A percentile compares a stretch with the other conserved stretches of the same genome.
phyloP scores from a whole-genome alignment of 2,113 vertebrate genomes.

The Axis porcinus region DNA sequence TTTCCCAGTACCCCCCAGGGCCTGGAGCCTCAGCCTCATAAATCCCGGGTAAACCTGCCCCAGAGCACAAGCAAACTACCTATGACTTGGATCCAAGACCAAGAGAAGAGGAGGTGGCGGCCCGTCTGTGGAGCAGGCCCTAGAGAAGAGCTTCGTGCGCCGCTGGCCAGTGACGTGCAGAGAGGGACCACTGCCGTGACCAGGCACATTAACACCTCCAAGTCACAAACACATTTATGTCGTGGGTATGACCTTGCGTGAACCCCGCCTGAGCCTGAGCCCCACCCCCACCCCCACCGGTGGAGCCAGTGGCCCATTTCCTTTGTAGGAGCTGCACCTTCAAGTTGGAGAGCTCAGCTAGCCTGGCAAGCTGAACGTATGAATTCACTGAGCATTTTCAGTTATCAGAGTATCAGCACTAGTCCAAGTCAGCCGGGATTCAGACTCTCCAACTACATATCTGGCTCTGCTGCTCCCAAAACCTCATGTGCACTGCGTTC shows the following conservation, averaged over 20 bases:
- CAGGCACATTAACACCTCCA: background rate
- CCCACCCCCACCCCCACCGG: accelerated
- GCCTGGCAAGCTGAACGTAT: accelerated
- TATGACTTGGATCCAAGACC: background rate
- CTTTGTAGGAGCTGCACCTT: background rate
- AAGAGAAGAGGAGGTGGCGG: background rate
- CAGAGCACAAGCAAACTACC: background rate
- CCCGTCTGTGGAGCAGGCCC: background rate
- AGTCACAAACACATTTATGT: background rate
- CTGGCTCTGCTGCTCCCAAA: background rate
- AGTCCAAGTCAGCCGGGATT: accelerated
- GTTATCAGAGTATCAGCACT: background rate
- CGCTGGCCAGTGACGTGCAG: background rate
- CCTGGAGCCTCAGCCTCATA: background rate
- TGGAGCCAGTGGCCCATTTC: background rate
- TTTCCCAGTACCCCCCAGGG: background rate
- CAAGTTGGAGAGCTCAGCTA: background rate
- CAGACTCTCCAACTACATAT: background rate
- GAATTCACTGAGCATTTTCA: background rate
- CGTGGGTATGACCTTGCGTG: accelerated
- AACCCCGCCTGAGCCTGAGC: background rate
- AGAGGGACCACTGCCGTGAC: too few species aligned
- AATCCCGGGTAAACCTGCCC: background rate
- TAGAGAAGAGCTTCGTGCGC: background rate
- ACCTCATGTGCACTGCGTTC: background rate